A percentile compares a stretch with the other conserved stretches of the same genome.
Evolutionary conservation across 2,113 vertebrate genomes (phyloP).

Genomic region (Syngnathus scovelli): DNA sequence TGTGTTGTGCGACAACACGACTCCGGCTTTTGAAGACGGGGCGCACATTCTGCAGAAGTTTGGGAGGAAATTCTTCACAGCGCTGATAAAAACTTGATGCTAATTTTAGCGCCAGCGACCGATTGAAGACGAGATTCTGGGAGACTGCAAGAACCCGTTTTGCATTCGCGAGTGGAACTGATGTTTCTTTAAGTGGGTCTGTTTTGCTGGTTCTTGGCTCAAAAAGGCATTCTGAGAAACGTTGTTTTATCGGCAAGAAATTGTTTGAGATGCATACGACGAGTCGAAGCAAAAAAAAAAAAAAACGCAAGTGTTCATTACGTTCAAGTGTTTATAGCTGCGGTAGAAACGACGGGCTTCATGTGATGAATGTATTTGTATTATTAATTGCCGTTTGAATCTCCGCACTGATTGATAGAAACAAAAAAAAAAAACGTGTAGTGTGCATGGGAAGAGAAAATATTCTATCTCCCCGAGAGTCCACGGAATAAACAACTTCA

Average conservation of each 20-base stretch:
- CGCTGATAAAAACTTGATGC: conserved; percentile 9
- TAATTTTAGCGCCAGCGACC: conserved; percentile 18
- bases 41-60: background rate
- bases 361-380: conserved; percentile 24
- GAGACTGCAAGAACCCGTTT: background rate
- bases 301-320: conserved; percentile 50
- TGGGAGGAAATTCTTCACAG: conserved; percentile 8
- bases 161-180: background rate
- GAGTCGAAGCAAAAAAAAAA: conserved; percentile 43
- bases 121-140: conserved; percentile 12
- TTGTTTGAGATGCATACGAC: conserved; percentile 44
- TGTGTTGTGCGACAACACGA: background rate
- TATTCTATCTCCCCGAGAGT: conserved; percentile 10
- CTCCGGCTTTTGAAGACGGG: conserved; percentile 2
- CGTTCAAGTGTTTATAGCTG: conserved; percentile 28
- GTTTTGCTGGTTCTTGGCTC: background rate
- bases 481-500: conserved; percentile 50
- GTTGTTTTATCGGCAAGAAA: background rate
- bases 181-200: conserved; percentile 11
- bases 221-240: conserved; percentile 6
- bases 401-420: background rate
- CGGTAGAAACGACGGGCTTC: conserved; percentile 5
- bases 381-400: conserved; percentile 1
- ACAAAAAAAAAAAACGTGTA: background rate
- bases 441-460: conserved; percentile 4